A percentile compares a stretch with the other conserved stretches of the same genome.
Conservation (phyloP, 2,888 invertebrate genomes). For the Petrolisthes manimaculis region DNA sequence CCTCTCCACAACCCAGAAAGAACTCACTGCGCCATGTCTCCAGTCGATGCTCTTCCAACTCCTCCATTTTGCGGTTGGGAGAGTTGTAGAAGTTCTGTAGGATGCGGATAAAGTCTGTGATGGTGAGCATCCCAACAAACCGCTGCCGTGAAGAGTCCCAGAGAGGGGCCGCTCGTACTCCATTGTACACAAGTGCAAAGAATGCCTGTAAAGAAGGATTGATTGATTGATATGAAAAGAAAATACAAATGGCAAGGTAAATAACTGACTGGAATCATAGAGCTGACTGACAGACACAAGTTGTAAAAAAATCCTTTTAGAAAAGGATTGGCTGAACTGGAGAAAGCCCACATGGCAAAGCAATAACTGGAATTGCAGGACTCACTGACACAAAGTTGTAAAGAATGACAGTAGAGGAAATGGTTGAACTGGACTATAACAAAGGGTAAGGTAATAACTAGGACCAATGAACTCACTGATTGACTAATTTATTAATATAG, state of each 20-base stretch:
- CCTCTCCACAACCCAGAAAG: too few species aligned
- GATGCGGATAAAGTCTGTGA: slow-evolving; percentile 99
- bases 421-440: too few species aligned
- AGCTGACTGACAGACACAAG: not conserved
- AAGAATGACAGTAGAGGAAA: too few species aligned
- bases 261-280: not conserved
- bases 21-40: slow-evolving; percentile 90
- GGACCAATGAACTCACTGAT: too few species aligned
- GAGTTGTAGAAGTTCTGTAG: slow-evolving; percentile 97
- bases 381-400: too few species aligned
- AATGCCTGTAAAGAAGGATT: slow-evolving; percentile 77
- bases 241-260: not conserved
- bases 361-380: too few species aligned
- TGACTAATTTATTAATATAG: too few species aligned
- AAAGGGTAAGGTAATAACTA: too few species aligned
- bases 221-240: not conserved
- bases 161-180: slow-evolving; percentile 95
- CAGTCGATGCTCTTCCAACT: slow-evolving; percentile 95
- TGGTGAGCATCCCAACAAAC: slow-evolving; percentile 98
- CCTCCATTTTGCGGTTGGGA: slow-evolving; percentile 90
- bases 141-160: slow-evolving; percentile 94
- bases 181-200: slow-evolving; percentile 98
- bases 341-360: not conserved
- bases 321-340: not conserved
- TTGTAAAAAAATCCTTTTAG: not conserved